These are phyloP conservation scores for Urocolius indicus DNA, from an alignment of 2,113 vertebrate genomes.

Conservation along the genomic window DNA sequence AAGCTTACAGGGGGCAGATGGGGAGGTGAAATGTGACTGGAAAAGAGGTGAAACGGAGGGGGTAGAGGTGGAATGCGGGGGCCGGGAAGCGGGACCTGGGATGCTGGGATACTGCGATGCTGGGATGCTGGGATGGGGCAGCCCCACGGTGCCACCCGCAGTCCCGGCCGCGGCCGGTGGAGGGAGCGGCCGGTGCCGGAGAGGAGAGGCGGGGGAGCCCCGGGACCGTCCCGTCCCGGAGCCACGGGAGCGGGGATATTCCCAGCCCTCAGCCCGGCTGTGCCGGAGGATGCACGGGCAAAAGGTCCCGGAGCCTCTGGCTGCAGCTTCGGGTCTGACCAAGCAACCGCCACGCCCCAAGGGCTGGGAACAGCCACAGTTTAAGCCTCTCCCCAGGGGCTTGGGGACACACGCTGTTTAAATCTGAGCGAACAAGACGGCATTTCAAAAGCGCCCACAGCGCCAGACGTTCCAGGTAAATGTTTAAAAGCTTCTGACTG, in stretches of 20 bases:
- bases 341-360: fast-evolving
- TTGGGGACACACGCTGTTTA: fast-evolving
- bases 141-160: too few relatives aligned
- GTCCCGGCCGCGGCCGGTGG: not conserved
- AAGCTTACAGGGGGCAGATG: not conserved
- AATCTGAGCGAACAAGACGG: fast-evolving
- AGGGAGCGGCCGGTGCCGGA: not conserved
- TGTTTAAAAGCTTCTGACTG: not conserved
- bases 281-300: too few relatives aligned
- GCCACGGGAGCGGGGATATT: not conserved
- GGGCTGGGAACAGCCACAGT: fast-evolving
- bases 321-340: fast-evolving
- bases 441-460: not conserved
- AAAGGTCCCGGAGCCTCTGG: not conserved
- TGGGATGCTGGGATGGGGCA: not conserved
- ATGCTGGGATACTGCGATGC: not conserved
- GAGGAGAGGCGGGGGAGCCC: not conserved
- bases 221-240: fast-evolving
- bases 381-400: fast-evolving
- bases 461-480: not conserved
- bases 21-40: not conserved
- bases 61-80: not conserved
- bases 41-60: not conserved
- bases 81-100: not conserved
- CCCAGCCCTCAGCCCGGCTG: not conserved